Percentiles rank a stretch among this genome's conserved stretches.
Conservation (phyloP, 1,140 invertebrate genomes). For the Thaumatotibia leucotreta region DNA sequence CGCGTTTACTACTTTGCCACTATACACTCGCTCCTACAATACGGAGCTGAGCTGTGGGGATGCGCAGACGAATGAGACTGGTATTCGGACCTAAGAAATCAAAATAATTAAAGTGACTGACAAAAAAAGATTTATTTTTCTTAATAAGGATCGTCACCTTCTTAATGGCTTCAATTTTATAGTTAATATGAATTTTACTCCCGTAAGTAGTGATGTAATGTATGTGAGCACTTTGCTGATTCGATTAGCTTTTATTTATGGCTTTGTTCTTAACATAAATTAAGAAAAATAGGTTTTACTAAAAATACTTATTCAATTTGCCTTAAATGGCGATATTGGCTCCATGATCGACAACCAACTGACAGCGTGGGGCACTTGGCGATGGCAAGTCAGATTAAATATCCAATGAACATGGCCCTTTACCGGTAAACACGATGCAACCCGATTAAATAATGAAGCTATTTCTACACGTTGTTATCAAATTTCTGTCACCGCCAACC, state of each 20-base stretch:
- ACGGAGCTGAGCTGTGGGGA: too few species aligned
- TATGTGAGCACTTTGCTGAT: neutral
- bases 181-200: too few species aligned
- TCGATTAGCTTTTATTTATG: neutral
- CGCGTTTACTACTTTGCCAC: too few species aligned
- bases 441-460: constrained; percentile 4
- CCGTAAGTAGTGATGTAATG: too few species aligned
- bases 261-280: neutral
- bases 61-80: too few species aligned
- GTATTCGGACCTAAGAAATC: too few species aligned
- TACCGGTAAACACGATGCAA: neutral
- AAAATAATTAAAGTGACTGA: too few species aligned
- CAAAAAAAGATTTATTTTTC: too few species aligned
- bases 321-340: neutral
- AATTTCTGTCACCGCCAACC: constrained; percentile 28
- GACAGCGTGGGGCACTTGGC: neutral
- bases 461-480: constrained; percentile 20
- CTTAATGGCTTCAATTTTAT: too few species aligned
- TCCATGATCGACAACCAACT: neutral
- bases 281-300: neutral
- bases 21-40: too few species aligned
- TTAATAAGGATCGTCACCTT: too few species aligned
- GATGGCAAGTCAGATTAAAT: neutral
- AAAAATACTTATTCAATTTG: neutral
- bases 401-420: neutral